Evolutionary conservation across 2,888 invertebrate genomes (phyloP).

Genomic region (Ceriagrion tenellum): DNA sequence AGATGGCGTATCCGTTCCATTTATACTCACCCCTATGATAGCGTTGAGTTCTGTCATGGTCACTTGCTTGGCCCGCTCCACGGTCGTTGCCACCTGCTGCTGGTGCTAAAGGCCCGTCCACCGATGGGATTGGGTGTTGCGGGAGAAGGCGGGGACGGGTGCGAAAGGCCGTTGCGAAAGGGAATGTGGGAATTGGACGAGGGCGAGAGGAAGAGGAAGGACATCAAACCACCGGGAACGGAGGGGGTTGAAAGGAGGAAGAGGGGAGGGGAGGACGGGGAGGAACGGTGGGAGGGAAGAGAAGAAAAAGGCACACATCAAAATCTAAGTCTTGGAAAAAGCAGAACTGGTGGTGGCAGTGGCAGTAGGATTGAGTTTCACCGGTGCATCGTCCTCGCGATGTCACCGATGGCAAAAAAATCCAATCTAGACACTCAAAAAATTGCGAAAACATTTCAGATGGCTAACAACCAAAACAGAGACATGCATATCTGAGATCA

Average conservation of each 20-base stretch:
- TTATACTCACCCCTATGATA: constrained; percentile 94
- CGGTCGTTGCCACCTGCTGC: constrained; percentile 96
- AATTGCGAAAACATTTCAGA: too few species aligned
- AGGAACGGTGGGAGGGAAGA: constrained; percentile 53
- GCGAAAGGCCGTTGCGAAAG: neutral
- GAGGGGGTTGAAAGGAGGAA: neutral
- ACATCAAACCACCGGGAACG: neutral
- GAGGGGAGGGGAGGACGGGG: neutral
- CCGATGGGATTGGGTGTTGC: neutral
- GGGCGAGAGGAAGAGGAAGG: neutral
- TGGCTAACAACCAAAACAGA: too few species aligned
- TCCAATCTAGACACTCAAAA: neutral
- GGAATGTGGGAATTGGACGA: neutral
- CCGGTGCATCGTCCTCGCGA: neutral
- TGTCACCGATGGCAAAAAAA: neutral
- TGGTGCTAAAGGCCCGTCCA: constrained; percentile 84
- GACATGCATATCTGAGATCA: too few species aligned
- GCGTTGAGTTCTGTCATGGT: constrained; percentile 98
- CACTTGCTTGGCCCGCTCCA: constrained; percentile 98
- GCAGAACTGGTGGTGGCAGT: neutral
- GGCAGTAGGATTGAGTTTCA: neutral
- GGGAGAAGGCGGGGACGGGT: neutral
- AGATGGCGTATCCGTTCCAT: constrained; percentile 25
- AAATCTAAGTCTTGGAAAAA: constrained; percentile 50
- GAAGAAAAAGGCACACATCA: constrained; percentile 67